phyloP scores from a whole-genome alignment of 2,888 invertebrate genomes.

The Rhamnusium bicolor region DNA sequence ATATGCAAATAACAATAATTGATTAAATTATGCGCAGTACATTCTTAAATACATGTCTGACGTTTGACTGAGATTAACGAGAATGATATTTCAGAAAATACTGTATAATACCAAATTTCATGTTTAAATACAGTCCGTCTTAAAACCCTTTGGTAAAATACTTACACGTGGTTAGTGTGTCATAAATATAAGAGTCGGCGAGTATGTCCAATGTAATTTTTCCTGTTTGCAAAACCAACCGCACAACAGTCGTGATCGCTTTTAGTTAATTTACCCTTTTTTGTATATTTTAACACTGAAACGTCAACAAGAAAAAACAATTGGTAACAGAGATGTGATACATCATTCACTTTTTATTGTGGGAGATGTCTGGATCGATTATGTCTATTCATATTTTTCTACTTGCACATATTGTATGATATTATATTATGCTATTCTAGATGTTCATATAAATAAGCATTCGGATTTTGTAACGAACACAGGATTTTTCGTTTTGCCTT shows the following conservation, averaged over 20 bases:
- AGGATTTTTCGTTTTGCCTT: constrained; percentile 17
- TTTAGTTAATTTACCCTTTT: constrained; percentile 1
- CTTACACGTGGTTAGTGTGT: no score
- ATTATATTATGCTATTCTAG: constrained; percentile 53
- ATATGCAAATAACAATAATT: no score
- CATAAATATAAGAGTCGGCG: neutral
- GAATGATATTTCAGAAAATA: no score
- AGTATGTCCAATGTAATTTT: neutral
- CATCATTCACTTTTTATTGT: constrained; percentile 43
- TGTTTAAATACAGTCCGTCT: no score
- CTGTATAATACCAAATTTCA: no score
- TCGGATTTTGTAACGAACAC: constrained; percentile 26
- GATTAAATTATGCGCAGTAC: no score
- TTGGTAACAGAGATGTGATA: constrained; percentile 52
- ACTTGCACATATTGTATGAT: constrained; percentile 71
- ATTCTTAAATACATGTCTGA: no score
- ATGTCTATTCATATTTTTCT: constrained; percentile 70
- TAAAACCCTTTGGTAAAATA: no score
- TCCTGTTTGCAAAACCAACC: neutral
- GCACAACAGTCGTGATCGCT: neutral
- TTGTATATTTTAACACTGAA: constrained; percentile 9
- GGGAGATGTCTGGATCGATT: constrained; percentile 50
- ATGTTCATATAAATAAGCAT: constrained; percentile 43
- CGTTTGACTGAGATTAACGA: no score
- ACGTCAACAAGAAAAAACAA: constrained; percentile 9